Evolutionary conservation across 2,797 vertebrate species (phyloP), one percentile per base, ranked within the genome.

Genomic region (Zalophus californianus): DNA sequence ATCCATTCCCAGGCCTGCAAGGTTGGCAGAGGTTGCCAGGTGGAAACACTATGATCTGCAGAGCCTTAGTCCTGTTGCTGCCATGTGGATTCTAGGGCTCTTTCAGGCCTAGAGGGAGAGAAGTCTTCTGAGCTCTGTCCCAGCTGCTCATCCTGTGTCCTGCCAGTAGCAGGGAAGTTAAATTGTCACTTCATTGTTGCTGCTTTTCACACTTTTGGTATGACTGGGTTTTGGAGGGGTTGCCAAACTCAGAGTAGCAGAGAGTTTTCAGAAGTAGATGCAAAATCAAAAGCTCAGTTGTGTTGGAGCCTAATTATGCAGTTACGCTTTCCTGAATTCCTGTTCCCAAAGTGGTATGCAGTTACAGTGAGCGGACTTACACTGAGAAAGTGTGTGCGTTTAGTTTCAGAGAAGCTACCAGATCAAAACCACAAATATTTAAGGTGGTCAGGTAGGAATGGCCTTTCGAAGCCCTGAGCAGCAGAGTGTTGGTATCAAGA

Each of bases 391-490:
- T 94, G 98, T 97, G 93, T 97, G 97, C 96, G 97, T 98, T 99
- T 98, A 99, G 98, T 99, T 99, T 98, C 98, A 97, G 96, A 90
- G 98, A 70, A 96, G 98, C 98, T 99, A 99, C 99, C 99, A 99
- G 98, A 97, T 97, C 92, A 98, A 98, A 98, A 99, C 99, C 99
- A 99, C 99, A 99, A 99, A 98, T 99, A 99, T 99, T 99, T 98
- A 98, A 99, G 99, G 99, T 99, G 99, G 99, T 99, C 98, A 98
- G 98, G 96, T 97, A 99, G 99, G 98, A 99, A 99, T 98, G 98
- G 98, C 97, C 94, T 98, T 97, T 97, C 97, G 97, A 98, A 98
- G 97, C 93, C 95, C 80, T 90, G 77, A 98, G 97, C 90, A 15
- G 87, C 96, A 83, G 77, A 94, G 96, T 96, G 97, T 96, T 98